A percentile compares a stretch with the other conserved stretches of the same genome.
Evolutionary conservation across 2,888 invertebrate genomes (phyloP).

Genomic region (Caenorhabditis sp.): DNA sequence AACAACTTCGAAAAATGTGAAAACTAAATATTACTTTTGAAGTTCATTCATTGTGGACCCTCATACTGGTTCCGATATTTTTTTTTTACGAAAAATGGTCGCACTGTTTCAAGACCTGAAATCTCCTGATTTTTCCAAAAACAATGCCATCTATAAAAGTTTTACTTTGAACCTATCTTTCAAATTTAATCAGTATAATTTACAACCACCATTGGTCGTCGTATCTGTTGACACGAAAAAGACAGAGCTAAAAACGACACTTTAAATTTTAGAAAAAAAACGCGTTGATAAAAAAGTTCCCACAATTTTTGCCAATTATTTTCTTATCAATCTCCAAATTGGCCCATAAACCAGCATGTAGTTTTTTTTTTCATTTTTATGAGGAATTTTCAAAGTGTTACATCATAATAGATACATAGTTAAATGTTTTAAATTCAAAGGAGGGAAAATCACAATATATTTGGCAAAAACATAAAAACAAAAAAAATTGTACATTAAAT

Average conservation of each 20-base stretch:
- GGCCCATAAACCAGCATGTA: background rate
- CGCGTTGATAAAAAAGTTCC: background rate
- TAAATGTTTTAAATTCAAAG: background rate
- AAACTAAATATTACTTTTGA: no score
- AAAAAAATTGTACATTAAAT: background rate
- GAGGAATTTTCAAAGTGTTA: background rate
- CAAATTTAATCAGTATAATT: no score
- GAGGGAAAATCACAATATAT: background rate
- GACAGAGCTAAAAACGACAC: background rate
- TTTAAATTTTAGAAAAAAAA: background rate
- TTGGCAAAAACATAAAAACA: constrained; percentile 1
- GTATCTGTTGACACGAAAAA: no score
- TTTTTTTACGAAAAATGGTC: no score
- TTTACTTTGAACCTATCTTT: no score
- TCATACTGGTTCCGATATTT: no score
- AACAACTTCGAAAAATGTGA: no score
- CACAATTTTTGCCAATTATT: background rate
- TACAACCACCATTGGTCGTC: no score
- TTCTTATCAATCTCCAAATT: background rate
- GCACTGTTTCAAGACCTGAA: no score
- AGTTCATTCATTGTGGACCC: no score
- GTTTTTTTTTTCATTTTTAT: background rate
- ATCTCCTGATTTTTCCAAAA: no score
- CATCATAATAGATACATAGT: background rate
- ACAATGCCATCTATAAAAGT: no score